Evolutionary conservation across 53 echinoderm and acorn worm species (phyloP), one percentile per base, ranked within the genome.

Genomic region (Crossaster papposus): DNA sequence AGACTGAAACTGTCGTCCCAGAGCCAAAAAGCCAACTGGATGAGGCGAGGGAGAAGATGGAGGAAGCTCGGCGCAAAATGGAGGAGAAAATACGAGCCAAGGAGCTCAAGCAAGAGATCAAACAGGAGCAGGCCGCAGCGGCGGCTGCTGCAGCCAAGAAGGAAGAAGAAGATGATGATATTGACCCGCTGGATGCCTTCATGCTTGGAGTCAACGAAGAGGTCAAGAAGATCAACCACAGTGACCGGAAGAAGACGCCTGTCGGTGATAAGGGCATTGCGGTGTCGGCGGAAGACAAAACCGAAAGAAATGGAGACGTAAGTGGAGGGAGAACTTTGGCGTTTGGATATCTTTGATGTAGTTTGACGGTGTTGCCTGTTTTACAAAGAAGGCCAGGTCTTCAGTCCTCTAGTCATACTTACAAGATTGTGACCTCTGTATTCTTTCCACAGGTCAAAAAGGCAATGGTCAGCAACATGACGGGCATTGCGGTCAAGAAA

Each of bases 161-260:
- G 44, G 81, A 91, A 17, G 92, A 94, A 2, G 93, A 89, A 7
- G 92, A 94, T 3, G 96, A 94, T 64, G 94, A 92, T 6, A 80
- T 96, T 8, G 98, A 98, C 65, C 98, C 98, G 30, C 90, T 98
- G 58, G 98, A 98, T 74, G 98, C 98, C 11, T 98, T 98, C 83
- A 98, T 98, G 98, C 89, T 89, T 81, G 92, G 96, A 0, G 96
- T 98, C 0, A 90, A 94, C 3, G 96, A 94, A 13, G 96, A 98
- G 83, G 98, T 98, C 30, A 90, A 93, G 71, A 94, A 96, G 77
- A 98, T 98, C 8, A 93, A 92, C 32, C 90, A 90, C 54, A 89
- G 65, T 26, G 98, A 96, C 38, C 76, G 92, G 32, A 90, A 94
- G 91, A 91, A 88, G 38, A 28, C 53, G 4, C 80, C 79, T 4